These are phyloP conservation scores for Arctopsyche grandis DNA, from an alignment of 1,140 invertebrate species.

Conservation along the genomic window DNA sequence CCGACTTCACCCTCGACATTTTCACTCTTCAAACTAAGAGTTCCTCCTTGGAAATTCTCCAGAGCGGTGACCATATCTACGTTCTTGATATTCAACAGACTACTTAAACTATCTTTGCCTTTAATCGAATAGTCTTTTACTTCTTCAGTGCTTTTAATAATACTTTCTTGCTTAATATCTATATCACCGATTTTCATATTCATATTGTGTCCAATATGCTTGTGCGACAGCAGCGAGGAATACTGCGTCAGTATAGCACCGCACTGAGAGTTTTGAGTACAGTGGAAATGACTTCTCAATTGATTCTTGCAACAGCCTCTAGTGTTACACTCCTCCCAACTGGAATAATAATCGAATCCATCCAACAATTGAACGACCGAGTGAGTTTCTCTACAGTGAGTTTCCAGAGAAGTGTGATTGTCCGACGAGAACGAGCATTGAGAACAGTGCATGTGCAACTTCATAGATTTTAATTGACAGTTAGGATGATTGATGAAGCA, in stretches of 20 bases:
- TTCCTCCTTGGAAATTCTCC: constrained; percentile 60
- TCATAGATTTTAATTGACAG: constrained; percentile 59
- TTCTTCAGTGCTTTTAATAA: constrained; percentile 61
- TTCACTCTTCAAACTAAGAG: constrained; percentile 64
- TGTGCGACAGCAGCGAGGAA: constrained; percentile 63
- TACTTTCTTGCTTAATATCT: constrained; percentile 59
- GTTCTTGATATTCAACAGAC: constrained; percentile 16
- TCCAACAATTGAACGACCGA: constrained; percentile 60
- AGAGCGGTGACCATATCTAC: constrained; percentile 37
- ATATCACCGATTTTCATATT: constrained; percentile 33
- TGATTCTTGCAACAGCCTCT: constrained; percentile 64
- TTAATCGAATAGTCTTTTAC: constrained; percentile 66
- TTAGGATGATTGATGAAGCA: constrained; percentile 61
- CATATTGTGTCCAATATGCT: constrained; percentile 55
- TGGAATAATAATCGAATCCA: constrained; percentile 62
- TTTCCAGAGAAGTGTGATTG: constrained; percentile 61
- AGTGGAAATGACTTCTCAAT: constrained; percentile 63
- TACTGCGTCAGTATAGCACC: constrained; percentile 64
- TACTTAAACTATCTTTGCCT: constrained; percentile 56
- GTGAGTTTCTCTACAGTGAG: constrained; percentile 64
- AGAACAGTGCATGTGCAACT: constrained; percentile 62
- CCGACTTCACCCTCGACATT: constrained; percentile 38
- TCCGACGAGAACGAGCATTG: constrained; percentile 63
- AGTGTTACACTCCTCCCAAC: constrained; percentile 63
- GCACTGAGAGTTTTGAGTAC: constrained; percentile 63